phyloP scores from a whole-genome alignment of 2,888 invertebrate species.

The Camponotus fellah region DNA sequence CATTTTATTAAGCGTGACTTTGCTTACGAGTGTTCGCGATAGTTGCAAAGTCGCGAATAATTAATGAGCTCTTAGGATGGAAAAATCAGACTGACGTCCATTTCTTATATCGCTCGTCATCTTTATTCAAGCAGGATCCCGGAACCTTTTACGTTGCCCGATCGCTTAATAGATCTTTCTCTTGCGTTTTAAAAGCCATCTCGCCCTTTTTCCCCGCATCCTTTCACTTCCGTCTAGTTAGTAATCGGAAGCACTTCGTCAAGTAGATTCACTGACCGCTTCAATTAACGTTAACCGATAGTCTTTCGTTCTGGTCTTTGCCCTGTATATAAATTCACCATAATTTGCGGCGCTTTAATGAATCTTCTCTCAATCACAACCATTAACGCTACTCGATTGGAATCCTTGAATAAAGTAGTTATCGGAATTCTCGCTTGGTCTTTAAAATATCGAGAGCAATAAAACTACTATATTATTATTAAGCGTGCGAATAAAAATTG shows the following conservation, averaged over 20 bases:
- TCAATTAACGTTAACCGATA: slow-evolving; percentile 62
- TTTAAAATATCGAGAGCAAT: not conserved
- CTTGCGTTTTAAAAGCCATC: slow-evolving; percentile 42
- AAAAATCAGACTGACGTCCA: slow-evolving; percentile 25
- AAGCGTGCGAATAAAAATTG: not conserved
- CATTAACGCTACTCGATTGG: slow-evolving; percentile 15
- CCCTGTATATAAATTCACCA: slow-evolving; percentile 17
- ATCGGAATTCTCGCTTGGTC: not conserved
- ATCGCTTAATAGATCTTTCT: slow-evolving; percentile 56
- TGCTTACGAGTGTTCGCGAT: not conserved
- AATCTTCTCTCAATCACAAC: slow-evolving; percentile 24
- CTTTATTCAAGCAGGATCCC: slow-evolving; percentile 45
- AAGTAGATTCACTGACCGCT: slow-evolving; percentile 57
- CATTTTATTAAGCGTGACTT: slow-evolving; percentile 16
- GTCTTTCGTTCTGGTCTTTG: slow-evolving; percentile 47
- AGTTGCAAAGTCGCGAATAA: slow-evolving; percentile 27
- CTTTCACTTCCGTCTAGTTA: slow-evolving; percentile 31
- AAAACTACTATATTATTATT: not conserved
- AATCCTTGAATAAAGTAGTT: not conserved
- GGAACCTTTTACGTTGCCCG: slow-evolving; percentile 28
- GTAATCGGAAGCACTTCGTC: slow-evolving; percentile 38
- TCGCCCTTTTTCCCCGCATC: slow-evolving; percentile 26
- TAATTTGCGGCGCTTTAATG: slow-evolving; percentile 30
- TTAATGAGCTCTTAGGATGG: slow-evolving; percentile 23
- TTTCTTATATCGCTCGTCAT: slow-evolving; percentile 52